These are phyloP conservation scores for Tachysurus fulvidraco DNA, from an alignment of 2,113 vertebrate genomes.

Conservation along the genomic window DNA sequence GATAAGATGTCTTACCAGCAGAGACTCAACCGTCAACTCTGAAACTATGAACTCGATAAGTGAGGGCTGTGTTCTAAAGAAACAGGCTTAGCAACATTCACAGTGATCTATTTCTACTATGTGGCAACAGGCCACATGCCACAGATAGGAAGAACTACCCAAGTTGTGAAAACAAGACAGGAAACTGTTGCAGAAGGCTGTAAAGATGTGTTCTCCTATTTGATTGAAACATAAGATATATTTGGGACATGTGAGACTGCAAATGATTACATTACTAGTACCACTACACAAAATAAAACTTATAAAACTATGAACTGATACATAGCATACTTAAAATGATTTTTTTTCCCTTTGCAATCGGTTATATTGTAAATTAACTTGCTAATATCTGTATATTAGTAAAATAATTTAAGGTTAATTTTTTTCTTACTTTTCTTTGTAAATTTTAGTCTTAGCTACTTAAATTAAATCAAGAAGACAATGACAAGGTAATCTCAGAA, in stretches of 20 bases:
- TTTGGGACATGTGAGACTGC: not conserved
- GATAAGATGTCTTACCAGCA: slow-evolving; percentile 39
- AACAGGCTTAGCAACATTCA: slow-evolving; percentile 48
- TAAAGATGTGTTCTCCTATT: slow-evolving; percentile 49
- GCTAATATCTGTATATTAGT: not conserved
- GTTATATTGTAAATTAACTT: not conserved
- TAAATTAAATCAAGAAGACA: not conserved
- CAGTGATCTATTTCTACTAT: slow-evolving; percentile 60
- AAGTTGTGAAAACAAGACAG: slow-evolving; percentile 75
- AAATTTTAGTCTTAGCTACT: not conserved
- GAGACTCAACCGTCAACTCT: slow-evolving; percentile 9
- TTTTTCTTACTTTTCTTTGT: not conserved
- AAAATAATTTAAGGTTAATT: not conserved
- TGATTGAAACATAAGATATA: slow-evolving; percentile 9
- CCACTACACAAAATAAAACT: not conserved
- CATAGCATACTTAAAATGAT: not conserved
- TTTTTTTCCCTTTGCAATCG: not conserved
- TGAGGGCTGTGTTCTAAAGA: slow-evolving; percentile 3
- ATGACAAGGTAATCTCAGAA: slow-evolving; percentile 41
- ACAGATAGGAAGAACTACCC: slow-evolving; percentile 64
- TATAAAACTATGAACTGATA: not conserved
- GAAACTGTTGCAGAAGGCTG: slow-evolving; percentile 69
- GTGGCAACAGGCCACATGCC: slow-evolving; percentile 69
- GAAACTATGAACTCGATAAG: slow-evolving; percentile 18
- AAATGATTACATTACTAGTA: not conserved